Conservation (phyloP, 2,888 invertebrate species). For the Autographa gamma region DNA sequence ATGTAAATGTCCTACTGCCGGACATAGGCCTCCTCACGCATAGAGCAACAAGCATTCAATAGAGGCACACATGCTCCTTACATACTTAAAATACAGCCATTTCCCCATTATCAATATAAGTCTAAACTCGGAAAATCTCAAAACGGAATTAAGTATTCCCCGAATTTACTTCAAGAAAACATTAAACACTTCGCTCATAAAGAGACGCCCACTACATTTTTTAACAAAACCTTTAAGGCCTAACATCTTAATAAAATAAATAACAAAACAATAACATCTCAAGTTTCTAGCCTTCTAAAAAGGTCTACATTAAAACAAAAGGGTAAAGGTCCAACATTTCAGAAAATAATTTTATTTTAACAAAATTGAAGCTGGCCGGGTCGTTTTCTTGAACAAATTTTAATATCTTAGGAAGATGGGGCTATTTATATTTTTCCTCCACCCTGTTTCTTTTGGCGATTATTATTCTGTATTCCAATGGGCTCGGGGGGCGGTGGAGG, state of each 20-base stretch:
- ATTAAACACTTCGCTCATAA: neutral
- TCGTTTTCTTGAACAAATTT: conserved; percentile 84
- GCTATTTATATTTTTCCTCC: conserved; percentile 89
- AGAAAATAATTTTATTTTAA: conserved; percentile 82
- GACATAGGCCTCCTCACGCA: too few relatives aligned
- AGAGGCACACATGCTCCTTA: too few relatives aligned
- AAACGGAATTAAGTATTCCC: neutral
- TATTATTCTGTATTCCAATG: conserved; percentile 89
- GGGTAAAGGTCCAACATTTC: conserved; percentile 54
- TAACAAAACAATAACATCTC: conserved; percentile 40
- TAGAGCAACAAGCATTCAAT: too few relatives aligned
- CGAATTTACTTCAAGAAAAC: neutral
- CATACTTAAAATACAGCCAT: too few relatives aligned
- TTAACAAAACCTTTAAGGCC: conserved; percentile 9
- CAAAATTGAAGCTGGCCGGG: conserved; percentile 78
- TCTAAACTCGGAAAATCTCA: neutral
- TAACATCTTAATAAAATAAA: conserved; percentile 24
- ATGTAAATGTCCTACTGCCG: too few relatives aligned
- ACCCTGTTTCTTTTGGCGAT: conserved; percentile 87
- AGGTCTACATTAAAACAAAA: conserved; percentile 51
- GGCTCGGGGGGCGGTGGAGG: conserved; percentile 72
- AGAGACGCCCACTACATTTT: neutral
- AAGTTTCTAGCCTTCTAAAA: conserved; percentile 32
- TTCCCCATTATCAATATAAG: too few relatives aligned
- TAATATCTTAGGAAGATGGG: conserved; percentile 85